Evolutionary conservation across 1,140 invertebrate genomes (phyloP), one percentile per base, ranked within the genome.

Genomic region (Whitmania pigra): DNA sequence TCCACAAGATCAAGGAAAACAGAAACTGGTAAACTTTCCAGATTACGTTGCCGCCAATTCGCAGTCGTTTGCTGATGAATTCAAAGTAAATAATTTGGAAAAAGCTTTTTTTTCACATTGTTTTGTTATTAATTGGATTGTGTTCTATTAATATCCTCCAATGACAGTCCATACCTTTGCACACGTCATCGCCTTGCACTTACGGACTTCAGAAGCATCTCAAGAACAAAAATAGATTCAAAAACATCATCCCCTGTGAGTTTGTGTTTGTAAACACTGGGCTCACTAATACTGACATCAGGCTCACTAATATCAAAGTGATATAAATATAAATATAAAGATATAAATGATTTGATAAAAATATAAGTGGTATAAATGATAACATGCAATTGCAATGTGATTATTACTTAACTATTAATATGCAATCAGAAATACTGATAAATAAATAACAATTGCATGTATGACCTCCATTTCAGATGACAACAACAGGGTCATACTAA

Each of bases 151-250:
- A 15, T 49, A 49, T 49, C 43, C 43, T 49, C 43, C 43, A 49
- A 49, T 49, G 43, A 17, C 43, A 49, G 43, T 49, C 43, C 43
- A 49, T 49, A 49, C 43, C 43, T 49, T 7, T 49, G 43, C 43
- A 49, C 13, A 49, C 43, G 43, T 49, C 43, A 17, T 49, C 43
- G 43, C 43, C 57, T 11, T 63, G 57, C 29, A 31, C 57, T 31
- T 63, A 63, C 11, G 57, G 22, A 22, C 22, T 63, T 13, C 57
- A 63, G 57, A 63, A 63, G 29, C 57, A 63, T 13, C 57, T 63
- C 22, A 63, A 63, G 57, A 63, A 3, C 22, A 63, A 63, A 63
- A 63, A 63, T 13, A 63, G 57, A 63, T 63, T 63, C 29, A 22
- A n/a, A 63, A 63, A 63, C 18, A 63, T 63, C 20, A 22, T 63